phyloP scores from a whole-genome alignment of 2,113 vertebrate genomes.

The Dicrurus megarhynchus region DNA sequence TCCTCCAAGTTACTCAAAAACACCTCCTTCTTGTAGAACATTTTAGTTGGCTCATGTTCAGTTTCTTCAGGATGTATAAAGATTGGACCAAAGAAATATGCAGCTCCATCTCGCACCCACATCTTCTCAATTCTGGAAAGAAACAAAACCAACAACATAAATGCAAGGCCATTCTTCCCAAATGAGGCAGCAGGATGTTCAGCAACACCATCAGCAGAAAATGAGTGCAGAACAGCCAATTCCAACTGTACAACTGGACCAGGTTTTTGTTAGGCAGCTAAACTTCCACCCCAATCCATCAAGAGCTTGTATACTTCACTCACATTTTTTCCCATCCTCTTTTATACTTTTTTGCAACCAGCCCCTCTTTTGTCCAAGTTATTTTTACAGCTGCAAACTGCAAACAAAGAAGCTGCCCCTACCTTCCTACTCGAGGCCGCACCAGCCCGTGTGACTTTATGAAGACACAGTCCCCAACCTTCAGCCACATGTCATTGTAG shows the following conservation, averaged over 20 bases:
- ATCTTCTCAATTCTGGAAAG: slow-evolving; percentile 88
- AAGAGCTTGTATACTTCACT: background rate
- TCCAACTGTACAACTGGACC: background rate
- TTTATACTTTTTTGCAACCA: background rate
- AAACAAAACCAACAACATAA: background rate
- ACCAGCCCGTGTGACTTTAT: slow-evolving; percentile 94
- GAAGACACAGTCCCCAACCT: slow-evolving; percentile 96
- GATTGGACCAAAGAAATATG: slow-evolving; percentile 97
- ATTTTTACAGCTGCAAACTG: background rate
- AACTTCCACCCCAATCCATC: background rate
- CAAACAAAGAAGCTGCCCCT: background rate
- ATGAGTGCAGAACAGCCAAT: background rate
- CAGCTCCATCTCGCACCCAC: slow-evolving; percentile 96
- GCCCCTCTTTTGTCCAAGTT: background rate
- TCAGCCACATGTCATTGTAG: slow-evolving; percentile 93
- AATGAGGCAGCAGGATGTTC: background rate
- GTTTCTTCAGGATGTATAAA: slow-evolving; percentile 99
- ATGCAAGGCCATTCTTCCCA: background rate
- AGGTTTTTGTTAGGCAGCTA: background rate
- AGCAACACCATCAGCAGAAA: background rate
- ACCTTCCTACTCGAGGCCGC: slow-evolving; percentile 94
- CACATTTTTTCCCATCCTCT: background rate
- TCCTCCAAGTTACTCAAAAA: slow-evolving; percentile 98
- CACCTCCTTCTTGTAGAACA: slow-evolving; percentile 99
- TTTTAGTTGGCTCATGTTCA: slow-evolving; percentile 97